Base-by-base conservation (phyloP, 2,113 vertebrate genomes). In the Chunga burmeisteri region DNA sequence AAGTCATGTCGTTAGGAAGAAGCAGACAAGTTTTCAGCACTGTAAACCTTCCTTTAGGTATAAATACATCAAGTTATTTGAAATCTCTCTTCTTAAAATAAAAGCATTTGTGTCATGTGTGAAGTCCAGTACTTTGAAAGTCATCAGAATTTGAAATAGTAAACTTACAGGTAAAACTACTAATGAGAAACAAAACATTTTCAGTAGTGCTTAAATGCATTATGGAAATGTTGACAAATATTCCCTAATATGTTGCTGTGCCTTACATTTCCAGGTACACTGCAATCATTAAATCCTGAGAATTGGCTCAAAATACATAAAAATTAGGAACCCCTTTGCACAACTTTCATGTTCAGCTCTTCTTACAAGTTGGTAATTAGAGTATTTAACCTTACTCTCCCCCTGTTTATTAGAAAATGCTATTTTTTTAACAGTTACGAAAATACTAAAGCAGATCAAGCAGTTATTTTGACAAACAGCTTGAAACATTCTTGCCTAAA, bases 391-490 rank as follows among this genome's bases (percentile, higher is more conserved):
- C 94, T 98, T 94, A 93, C 22, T 98, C 52, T 97, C 91, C 78
- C 29, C 95, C 90, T 59, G 77, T 97, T 97, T 98, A 97, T 97
- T 98, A 98, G 96, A 95, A 98, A 97, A 98, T 82, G 91, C 75
- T 84, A 74, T 87, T 95, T 97, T 97, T 97, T 98, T 93, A 97
- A 95, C 94, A 97, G 97, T 98, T 97, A 96, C 74, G 95, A 95
- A 97, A 97, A 97, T 96, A 83, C 91, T 97, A 85, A 97, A 97
- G 95, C 93, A 95, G 95, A 97, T 97, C 95, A 97, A 96, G 96
- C 42, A 62, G 96, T 97, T 98, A 96, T 98, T 98, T 98, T 98
- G 97, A 97, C 97, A 97, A 97, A 97, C 90, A 92, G 81, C 93
- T 96, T 96, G 95, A 96, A 98, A 97, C 96, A 96, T 95, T 97